Evolutionary conservation across 2,888 invertebrate genomes (phyloP).

Genomic region (Rhabditophanes sp.): DNA sequence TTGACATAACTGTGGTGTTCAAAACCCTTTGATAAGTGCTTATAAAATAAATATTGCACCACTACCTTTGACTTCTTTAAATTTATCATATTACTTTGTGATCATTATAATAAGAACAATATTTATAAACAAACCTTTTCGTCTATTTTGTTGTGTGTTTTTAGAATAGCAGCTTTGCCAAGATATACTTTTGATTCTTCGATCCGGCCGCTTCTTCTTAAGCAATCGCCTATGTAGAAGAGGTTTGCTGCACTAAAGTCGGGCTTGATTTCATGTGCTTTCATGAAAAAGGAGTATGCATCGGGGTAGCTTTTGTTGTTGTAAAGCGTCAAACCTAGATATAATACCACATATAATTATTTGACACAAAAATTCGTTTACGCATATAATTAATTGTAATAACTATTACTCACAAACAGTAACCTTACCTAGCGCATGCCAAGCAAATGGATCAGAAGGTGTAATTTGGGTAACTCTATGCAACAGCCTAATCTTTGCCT

Average conservation of each 20-base stretch:
- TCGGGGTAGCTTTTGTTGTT: not conserved
- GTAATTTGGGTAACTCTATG: slow-evolving; percentile 10
- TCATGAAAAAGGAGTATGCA: not conserved
- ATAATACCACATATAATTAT: too few relatives aligned
- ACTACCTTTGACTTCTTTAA: too few relatives aligned
- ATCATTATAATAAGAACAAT: too few relatives aligned
- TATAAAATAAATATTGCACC: too few relatives aligned
- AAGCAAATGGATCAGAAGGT: slow-evolving; percentile 15
- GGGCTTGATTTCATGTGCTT: slow-evolving; percentile 1
- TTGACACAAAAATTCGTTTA: too few relatives aligned
- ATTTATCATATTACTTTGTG: too few relatives aligned
- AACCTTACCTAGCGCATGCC: slow-evolving; percentile 8
- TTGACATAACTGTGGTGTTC: too few relatives aligned
- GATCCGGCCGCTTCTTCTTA: slow-evolving; percentile 9
- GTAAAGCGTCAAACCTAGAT: too few relatives aligned
- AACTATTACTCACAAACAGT: too few relatives aligned
- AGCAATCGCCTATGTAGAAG: slow-evolving; percentile 14
- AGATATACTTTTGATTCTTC: slow-evolving; percentile 13
- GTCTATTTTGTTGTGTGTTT: slow-evolving; percentile 12
- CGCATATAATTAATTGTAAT: too few relatives aligned
- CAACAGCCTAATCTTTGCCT: slow-evolving; percentile 16
- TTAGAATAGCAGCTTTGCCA: slow-evolving; percentile 13
- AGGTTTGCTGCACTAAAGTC: slow-evolving; percentile 15
- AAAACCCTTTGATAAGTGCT: too few relatives aligned
- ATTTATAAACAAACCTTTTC: slow-evolving; percentile 9